phyloP scores from a whole-genome alignment of 2,113 vertebrate species.

The Physeter macrocephalus region DNA sequence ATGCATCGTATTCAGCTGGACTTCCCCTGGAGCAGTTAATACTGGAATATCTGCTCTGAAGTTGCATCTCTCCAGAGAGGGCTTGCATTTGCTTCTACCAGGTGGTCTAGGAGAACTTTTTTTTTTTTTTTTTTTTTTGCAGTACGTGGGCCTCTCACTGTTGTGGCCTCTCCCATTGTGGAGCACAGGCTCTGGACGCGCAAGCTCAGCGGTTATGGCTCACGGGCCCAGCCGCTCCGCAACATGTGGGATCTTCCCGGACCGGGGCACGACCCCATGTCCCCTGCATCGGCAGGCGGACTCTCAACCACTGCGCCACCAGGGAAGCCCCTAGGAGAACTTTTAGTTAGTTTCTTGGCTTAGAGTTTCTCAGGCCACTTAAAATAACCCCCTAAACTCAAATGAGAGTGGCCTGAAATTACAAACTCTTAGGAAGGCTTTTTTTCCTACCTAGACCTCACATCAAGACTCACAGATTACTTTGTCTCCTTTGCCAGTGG shows the following conservation, averaged over 20 bases:
- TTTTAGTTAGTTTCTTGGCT: background rate
- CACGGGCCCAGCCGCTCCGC: no score
- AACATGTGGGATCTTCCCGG: no score
- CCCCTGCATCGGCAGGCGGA: no score
- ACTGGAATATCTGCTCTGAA: background rate
- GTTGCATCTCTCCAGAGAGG: background rate
- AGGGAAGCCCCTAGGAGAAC: no score
- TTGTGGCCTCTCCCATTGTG: no score
- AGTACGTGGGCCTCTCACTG: no score
- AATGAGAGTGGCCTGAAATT: background rate
- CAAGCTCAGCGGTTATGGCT: no score
- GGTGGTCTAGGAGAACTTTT: background rate
- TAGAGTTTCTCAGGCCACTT: background rate
- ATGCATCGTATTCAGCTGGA: background rate
- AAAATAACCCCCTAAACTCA: background rate
- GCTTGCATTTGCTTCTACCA: background rate
- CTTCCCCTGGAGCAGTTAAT: background rate
- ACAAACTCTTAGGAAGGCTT: background rate
- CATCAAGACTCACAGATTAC: background rate
- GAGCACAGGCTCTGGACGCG: no score
- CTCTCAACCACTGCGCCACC: no score
- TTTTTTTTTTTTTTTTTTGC: no score
- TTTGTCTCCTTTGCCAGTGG: constrained; percentile 17
- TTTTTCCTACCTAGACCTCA: background rate
- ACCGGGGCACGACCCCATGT: no score